phyloP scores from a whole-genome alignment of 37 sponge, comb jelly and placozoan species.

The Oopsacas minuta region DNA sequence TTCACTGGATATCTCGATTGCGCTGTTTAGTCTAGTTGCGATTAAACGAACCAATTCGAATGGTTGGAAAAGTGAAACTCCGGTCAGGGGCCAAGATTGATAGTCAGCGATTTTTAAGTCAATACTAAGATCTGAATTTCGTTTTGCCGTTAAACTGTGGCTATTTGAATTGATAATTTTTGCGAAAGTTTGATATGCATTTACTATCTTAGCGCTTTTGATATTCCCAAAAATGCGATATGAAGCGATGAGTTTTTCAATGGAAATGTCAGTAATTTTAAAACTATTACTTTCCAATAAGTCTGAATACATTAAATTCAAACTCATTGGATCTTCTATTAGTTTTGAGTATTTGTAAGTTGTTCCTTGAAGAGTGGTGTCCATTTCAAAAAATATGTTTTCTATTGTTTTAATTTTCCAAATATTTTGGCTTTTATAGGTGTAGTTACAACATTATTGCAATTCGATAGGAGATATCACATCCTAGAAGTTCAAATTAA shows the following conservation, averaged over 20 bases:
- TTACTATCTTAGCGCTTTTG: not conserved
- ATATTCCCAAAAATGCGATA: not conserved
- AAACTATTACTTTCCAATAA: not conserved
- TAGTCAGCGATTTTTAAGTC: not conserved
- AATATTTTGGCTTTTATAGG: too few relatives aligned
- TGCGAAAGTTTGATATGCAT: not conserved
- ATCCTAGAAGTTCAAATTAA: too few relatives aligned
- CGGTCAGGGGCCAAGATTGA: not conserved
- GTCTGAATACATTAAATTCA: not conserved
- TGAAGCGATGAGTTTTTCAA: not conserved
- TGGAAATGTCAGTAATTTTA: not conserved
- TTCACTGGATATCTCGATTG: not conserved
- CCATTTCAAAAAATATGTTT: too few relatives aligned
- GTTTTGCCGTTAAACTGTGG: not conserved
- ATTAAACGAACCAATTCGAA: not conserved
- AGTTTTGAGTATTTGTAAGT: not conserved
- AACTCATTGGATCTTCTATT: not conserved
- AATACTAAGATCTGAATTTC: not conserved
- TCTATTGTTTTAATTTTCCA: too few relatives aligned
- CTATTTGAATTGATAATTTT: slow-evolving; percentile 2
- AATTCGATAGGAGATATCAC: too few relatives aligned
- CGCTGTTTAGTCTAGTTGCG: not conserved
- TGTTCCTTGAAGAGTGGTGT: too few relatives aligned
- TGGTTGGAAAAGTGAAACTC: not conserved
- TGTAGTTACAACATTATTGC: too few relatives aligned